Percentiles rank a stretch among this genome's conserved stretches.
Conservation (phyloP, 2,797 vertebrate species). For the Sebastes hubbsi region DNA sequence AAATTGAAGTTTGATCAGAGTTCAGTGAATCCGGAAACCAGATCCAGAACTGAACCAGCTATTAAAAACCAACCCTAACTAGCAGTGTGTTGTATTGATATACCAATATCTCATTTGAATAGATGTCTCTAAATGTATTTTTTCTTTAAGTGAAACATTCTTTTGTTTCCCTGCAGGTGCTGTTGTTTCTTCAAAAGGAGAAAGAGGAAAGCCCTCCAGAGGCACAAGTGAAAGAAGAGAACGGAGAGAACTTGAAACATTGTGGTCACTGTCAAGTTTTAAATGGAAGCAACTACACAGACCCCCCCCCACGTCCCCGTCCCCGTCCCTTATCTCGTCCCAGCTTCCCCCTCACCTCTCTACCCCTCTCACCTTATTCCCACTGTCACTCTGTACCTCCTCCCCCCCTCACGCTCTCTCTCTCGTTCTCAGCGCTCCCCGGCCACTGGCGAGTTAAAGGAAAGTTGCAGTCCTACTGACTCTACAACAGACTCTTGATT, state of each 20-base stretch:
- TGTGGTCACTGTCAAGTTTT: constrained; percentile 87
- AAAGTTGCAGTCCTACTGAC: constrained; percentile 76
- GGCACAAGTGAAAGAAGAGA: constrained; percentile 91
- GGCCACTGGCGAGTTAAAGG: constrained; percentile 72
- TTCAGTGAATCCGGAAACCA: not conserved
- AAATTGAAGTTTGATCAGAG: not conserved
- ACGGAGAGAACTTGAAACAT: constrained; percentile 83
- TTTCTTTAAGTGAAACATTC: not conserved
- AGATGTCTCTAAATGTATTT: not conserved
- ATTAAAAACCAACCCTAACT: not conserved
- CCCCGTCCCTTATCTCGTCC: constrained; percentile 14
- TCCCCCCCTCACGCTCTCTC: constrained; percentile 15
- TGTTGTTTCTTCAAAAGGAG: constrained; percentile 99
- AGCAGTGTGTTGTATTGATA: not conserved
- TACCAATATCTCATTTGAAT: not conserved
- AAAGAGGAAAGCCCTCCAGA: constrained; percentile 97
- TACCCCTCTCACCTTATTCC: constrained; percentile 30
- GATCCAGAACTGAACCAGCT: not conserved
- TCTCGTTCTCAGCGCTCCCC: constrained; percentile 62
- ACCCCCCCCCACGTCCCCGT: not conserved
- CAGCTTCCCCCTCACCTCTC: constrained; percentile 34
- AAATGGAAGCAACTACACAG: constrained; percentile 83
- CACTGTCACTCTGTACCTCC: constrained; percentile 44
- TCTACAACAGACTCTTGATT: constrained; percentile 80
- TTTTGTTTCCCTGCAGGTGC: constrained; percentile 83